A percentile compares a stretch with the other conserved stretches of the same genome.
Conservation (phyloP, 2,797 vertebrate genomes). For the Pagetopsis macropterus region DNA sequence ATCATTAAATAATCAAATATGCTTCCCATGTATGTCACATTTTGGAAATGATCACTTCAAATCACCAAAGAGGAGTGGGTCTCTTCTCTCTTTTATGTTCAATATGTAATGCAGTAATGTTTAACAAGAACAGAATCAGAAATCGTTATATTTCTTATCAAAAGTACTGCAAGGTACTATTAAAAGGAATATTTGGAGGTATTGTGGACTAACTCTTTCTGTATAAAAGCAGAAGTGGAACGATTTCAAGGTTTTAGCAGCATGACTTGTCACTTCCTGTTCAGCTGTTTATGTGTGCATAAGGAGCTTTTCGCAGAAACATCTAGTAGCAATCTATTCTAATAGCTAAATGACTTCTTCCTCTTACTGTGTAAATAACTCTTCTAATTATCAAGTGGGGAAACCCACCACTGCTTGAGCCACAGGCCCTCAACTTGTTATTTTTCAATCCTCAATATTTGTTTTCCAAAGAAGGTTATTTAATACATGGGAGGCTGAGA, state of each 20-base stretch:
- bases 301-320: conserved; percentile 71
- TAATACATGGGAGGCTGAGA: background rate
- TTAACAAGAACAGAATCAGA: background rate
- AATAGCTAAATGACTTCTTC: conserved; percentile 47
- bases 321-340: conserved; percentile 58
- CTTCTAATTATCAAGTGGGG: conserved; percentile 9
- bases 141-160: background rate
- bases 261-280: conserved; percentile 83
- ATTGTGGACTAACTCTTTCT: background rate
- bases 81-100: background rate
- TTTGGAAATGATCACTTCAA: conserved; percentile 26
- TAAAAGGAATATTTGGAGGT: conserved; percentile 27
- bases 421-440: background rate
- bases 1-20: conserved; percentile 4
- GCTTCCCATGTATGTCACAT: conserved; percentile 36
- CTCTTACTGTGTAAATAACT: conserved; percentile 33
- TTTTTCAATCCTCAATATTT: background rate
- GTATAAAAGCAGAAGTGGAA: conserved; percentile 74
- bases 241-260: conserved; percentile 71
- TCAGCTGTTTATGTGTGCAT: conserved; percentile 76
- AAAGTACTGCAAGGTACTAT: background rate
- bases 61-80: conserved; percentile 41
- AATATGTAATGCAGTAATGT: fast-evolving
- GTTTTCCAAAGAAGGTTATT: background rate
- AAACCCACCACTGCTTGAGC: conserved; percentile 3